These are phyloP conservation scores for Synodontis membranacea DNA, from an alignment of 2,113 vertebrate species.

Conservation along the genomic window DNA sequence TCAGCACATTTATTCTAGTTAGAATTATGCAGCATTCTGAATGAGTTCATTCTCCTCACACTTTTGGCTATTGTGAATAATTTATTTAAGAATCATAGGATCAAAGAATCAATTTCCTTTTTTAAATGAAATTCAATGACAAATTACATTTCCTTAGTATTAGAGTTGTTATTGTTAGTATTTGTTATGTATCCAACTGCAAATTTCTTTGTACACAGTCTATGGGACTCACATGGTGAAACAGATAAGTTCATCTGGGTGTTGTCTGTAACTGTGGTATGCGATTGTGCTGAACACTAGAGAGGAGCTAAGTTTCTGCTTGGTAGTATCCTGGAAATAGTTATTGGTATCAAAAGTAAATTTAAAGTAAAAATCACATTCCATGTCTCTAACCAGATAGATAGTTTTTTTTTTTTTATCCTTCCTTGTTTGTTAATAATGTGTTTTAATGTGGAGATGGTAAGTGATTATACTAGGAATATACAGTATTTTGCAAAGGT, in stretches of 20 bases:
- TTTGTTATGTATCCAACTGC: background rate
- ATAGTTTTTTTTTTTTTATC: background rate
- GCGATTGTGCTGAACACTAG: background rate
- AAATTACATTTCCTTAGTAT: background rate
- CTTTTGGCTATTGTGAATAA: background rate
- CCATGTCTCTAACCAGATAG: background rate
- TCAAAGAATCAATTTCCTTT: too few species aligned
- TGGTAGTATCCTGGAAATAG: background rate
- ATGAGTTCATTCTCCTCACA: background rate
- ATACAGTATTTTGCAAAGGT: background rate
- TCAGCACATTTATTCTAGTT: background rate
- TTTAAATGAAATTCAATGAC: background rate
- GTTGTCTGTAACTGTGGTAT: background rate
- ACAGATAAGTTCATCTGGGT: conserved; percentile 6
- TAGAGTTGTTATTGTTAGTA: too few species aligned
- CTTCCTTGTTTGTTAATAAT: background rate
- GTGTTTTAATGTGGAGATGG: background rate
- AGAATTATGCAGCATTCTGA: background rate
- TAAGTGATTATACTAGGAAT: background rate
- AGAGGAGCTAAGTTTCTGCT: background rate
- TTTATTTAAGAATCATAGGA: background rate
- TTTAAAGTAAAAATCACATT: background rate
- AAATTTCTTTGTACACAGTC: background rate
- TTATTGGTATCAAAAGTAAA: background rate
- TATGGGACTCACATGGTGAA: background rate